A percentile compares a stretch with the other conserved stretches of the same genome.
Conservation (phyloP, 2,888 invertebrate species). For the Labia minor region DNA sequence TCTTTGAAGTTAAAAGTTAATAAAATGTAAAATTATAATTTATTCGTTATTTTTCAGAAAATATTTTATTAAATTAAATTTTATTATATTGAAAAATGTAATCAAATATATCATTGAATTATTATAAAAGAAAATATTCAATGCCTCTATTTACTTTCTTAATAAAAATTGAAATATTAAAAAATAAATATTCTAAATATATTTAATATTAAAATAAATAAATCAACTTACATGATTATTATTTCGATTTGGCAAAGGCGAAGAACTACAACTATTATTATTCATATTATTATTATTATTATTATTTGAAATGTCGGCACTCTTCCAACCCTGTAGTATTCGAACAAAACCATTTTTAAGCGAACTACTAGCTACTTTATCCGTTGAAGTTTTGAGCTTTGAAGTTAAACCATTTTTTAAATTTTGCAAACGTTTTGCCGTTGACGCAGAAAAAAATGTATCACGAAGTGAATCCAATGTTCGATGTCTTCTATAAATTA, state of each 20-base stretch:
- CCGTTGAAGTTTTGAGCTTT: constrained; percentile 72
- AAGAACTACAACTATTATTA: constrained; percentile 25
- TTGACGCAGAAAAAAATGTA: constrained; percentile 59
- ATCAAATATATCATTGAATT: no score
- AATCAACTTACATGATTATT: not conserved
- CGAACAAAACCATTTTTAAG: constrained; percentile 67
- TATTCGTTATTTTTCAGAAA: no score
- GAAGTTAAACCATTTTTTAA: constrained; percentile 70
- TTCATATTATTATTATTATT: not conserved
- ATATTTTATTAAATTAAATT: no score
- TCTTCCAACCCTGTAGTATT: constrained; percentile 74
- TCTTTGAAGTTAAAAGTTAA: no score
- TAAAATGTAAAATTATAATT: no score
- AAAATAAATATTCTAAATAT: no score
- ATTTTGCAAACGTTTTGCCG: constrained; percentile 63
- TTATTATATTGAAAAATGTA: no score
- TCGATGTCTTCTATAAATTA: constrained; percentile 54
- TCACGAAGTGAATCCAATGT: constrained; percentile 60
- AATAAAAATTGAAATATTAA: no score
- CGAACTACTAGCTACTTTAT: constrained; percentile 59
- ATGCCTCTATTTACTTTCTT: no score
- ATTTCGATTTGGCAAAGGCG: constrained; percentile 28
- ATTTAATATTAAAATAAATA: not conserved
- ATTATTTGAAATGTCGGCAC: constrained; percentile 36
- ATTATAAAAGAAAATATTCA: no score